Percentiles rank a stretch among this genome's conserved stretches.
These are phyloP conservation scores for Scolopax mira DNA, from an alignment of 2,113 vertebrate genomes.

Conservation along the genomic window DNA sequence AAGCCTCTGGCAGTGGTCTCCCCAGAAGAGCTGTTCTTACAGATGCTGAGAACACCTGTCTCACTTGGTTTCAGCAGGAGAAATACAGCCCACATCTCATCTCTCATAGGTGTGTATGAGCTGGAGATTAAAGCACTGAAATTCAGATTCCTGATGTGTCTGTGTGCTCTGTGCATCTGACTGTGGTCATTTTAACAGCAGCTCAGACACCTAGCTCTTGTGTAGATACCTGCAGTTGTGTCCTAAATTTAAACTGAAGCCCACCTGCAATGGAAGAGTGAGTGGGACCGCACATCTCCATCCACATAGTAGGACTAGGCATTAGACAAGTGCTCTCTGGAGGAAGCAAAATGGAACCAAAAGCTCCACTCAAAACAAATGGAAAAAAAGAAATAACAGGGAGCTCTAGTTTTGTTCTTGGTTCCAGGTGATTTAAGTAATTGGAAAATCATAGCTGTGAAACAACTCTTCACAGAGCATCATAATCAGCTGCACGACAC, in stretches of 20 bases:
- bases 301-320: neutral
- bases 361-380: neutral
- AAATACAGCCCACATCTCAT: rapidly evolving
- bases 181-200: neutral
- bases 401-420: neutral
- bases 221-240: neutral
- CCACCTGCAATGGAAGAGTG: neutral
- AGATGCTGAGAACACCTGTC: neutral
- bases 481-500: slow-evolving; percentile 19
- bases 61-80: neutral
- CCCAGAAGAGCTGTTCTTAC: neutral
- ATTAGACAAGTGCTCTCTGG: neutral
- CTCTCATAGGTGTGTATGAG: neutral
- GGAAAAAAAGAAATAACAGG: neutral
- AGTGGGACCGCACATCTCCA: neutral
- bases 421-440: slow-evolving; percentile 66
- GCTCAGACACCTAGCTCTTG: neutral
- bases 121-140: neutral
- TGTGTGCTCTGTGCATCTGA: neutral
- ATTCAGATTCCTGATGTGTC: neutral
- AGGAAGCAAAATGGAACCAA: neutral
- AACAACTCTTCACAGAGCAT: slow-evolving; percentile 34
- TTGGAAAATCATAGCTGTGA: slow-evolving; percentile 63
- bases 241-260: neutral
- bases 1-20: neutral